These are phyloP conservation scores for Vollenhovia emeryi DNA, from an alignment of 1,140 invertebrate genomes.

Conservation along the genomic window DNA sequence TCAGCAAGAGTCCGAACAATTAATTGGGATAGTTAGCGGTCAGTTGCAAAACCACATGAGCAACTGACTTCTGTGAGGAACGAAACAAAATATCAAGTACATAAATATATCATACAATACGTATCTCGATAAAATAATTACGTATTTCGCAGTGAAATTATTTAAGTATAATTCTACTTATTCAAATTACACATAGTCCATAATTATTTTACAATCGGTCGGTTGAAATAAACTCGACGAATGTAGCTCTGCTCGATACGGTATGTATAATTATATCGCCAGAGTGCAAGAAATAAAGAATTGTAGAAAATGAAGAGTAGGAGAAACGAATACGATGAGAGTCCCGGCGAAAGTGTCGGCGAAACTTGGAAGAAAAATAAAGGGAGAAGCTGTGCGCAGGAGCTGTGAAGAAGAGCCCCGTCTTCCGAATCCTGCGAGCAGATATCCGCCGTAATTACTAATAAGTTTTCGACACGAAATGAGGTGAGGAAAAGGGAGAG, in stretches of 20 bases:
- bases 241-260: conserved; percentile 39
- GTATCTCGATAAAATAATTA: neutral
- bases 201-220: neutral
- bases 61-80: neutral
- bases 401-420: conserved; percentile 59
- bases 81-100: neutral
- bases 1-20: conserved; percentile 55
- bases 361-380: conserved; percentile 52
- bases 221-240: neutral
- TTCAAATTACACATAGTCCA: neutral
- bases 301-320: conserved; percentile 76
- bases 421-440: conserved; percentile 78
- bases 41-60: conserved; percentile 1
- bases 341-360: conserved; percentile 53
- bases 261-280: conserved; percentile 78
- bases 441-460: conserved; percentile 85
- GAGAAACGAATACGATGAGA: conserved; percentile 57
- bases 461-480: conserved; percentile 86
- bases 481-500: conserved; percentile 85
- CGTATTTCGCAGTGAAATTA: neutral
- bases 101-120: neutral
- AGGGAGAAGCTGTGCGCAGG: conserved; percentile 54
- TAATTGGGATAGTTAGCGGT: conserved; percentile 42
- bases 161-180: neutral
- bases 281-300: conserved; percentile 79